Base-by-base conservation (phyloP, 2,113 vertebrate species). In the Rhea pennata region DNA sequence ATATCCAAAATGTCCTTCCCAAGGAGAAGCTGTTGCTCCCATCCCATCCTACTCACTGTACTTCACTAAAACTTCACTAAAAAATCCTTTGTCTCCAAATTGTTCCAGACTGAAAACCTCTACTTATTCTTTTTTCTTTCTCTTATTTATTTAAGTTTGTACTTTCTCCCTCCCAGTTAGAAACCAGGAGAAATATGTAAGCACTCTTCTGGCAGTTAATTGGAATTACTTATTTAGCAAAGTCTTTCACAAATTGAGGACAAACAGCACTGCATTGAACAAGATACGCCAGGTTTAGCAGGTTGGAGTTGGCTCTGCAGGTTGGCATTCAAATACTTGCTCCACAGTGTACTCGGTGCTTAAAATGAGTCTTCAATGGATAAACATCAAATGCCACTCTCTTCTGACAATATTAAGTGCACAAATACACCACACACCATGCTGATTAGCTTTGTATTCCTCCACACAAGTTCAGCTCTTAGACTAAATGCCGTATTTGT, bases 391-490 rank as follows among this genome's bases (percentile, higher is more conserved):
- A 48, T 2, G 13, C 40, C 10, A 20, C 27, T 31, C 27, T 22
- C 50, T 19, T 24, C 46, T 10, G 12, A 36, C 33, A 10, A 51
- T 5, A 19, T 2, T 1, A 29, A 31, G 58, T 1, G 19, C 10
- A 19, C 40, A 13, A 27, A 77, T 16, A 46, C 3, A 10, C 5
- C 3, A 36, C 12, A 9, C 0, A 8, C 13, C 3, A 2, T 1
- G 15, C 75, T 22, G 48, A 31, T 50, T 15, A 39, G 58, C 33
- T 54, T 12, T 46, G 48, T 16, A 7, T 17, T 42, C 62, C 29
- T n/a, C n/a, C 6, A 21, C 5, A 26, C 15, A 6, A 54, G 15
- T 15, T 71, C 56, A 26, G 3, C 39, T 36, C 65, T 13, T 9
- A 29, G 33, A 64, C 48, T 50, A 64, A 86, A 56, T 3, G 21